Base-by-base conservation (phyloP, 2,797 vertebrate genomes). In the Meriones psammophilus region DNA sequence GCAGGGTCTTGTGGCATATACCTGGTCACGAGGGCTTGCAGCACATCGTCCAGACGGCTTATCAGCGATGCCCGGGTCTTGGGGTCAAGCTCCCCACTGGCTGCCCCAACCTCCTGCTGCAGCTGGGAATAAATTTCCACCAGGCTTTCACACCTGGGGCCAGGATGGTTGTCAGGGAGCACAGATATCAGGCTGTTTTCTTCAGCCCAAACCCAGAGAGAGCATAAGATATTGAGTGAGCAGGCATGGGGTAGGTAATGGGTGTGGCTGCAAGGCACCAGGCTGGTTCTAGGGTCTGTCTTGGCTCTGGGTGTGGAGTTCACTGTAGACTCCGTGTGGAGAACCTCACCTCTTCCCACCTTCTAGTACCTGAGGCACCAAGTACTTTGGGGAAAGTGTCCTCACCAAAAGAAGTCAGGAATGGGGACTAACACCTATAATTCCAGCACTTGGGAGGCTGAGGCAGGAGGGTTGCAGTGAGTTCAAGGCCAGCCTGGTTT, bases 1-100 rank as follows among this genome's bases (percentile, higher is more conserved):
- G 62, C 33, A 58, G 8, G 39, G n/a, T 22, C 60, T 89, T 17
- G 13, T 3, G 7, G 56, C 42, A 18, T 80, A 42, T 98, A 99
- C 99, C 99, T 99, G 98, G 99, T 98, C 95, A 99, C 98, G 13
- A 99, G 98, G 71, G 97, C 98, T 96, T 98, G 98, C 60, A 99
- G 97, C 46, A 99, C 98, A 58, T 97, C 96, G 0, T 94, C 98
- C 68, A 99, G 98, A 24, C 94, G 98, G 89, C 99, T 99, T 74
- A 98, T 97, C 26, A 99, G 97, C 14, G 98, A 98, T 77, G 98
- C 89, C 91, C 98, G 98, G 0, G 96, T 97, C 74, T 99, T 99
- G 0, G 95, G 46, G 1, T 96, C 98, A 94, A 98, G 97, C 71
- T 99, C 98, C 4, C 94, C 4, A 1, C 98, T 98, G 0, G 98